These are phyloP conservation scores for Pristis pectinata DNA, from an alignment of 2,797 vertebrate genomes.

Conservation along the genomic window DNA sequence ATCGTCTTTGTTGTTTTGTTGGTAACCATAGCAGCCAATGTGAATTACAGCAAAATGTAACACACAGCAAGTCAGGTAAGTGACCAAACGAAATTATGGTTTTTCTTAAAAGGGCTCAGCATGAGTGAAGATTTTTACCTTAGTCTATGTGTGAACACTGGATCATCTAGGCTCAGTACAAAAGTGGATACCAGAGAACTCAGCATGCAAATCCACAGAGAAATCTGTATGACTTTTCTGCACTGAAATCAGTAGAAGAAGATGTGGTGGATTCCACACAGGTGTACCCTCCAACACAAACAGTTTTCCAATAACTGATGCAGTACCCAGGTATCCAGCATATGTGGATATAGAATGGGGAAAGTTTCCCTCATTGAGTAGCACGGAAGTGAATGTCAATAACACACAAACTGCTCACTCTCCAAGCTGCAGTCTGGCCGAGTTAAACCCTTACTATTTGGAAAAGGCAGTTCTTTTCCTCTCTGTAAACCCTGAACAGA, in stretches of 20 bases:
- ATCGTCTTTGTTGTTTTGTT: not conserved
- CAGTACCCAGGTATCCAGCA: not conserved
- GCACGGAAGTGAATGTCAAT: not conserved
- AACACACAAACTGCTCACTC: too few relatives aligned
- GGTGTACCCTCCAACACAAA: not conserved
- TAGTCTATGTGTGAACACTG: not conserved
- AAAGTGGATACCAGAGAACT: not conserved
- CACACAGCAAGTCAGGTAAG: not conserved
- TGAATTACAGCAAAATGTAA: not conserved
- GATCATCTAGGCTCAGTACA: not conserved
- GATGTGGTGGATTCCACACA: not conserved
- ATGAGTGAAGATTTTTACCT: not conserved
- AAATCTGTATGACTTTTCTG: not conserved
- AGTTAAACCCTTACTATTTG: not conserved
- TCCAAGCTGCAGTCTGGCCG: not conserved
- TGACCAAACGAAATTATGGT: not conserved
- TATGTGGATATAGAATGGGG: not conserved
- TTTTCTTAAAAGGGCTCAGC: not conserved
- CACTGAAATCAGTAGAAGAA: not conserved
- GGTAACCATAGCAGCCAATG: not conserved
- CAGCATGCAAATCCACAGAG: not conserved
- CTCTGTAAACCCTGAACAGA: not conserved
- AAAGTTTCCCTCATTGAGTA: not conserved
- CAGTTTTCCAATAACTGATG: not conserved
- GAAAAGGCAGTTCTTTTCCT: not conserved